Conservation (phyloP, 2,113 vertebrate genomes). For the Caracal caracal region DNA sequence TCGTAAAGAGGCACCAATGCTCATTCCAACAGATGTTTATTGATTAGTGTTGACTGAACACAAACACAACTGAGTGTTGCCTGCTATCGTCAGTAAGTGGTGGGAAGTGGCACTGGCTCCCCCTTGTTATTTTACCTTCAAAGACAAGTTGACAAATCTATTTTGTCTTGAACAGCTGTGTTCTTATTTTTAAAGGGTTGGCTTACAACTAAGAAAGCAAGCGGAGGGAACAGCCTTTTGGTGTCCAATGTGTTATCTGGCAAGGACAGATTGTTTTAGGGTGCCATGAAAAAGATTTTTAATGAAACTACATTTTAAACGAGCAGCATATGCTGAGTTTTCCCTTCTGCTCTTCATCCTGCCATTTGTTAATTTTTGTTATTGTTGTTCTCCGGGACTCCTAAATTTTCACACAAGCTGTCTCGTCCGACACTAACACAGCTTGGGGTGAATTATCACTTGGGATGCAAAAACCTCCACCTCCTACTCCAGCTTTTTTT, state of each 20-base stretch:
- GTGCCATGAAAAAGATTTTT: conserved; percentile 79
- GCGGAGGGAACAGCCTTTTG: conserved; percentile 71
- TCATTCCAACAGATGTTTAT: conserved; percentile 89
- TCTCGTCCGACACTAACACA: conserved; percentile 57
- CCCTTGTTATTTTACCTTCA: conserved; percentile 75
- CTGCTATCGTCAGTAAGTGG: conserved; percentile 79
- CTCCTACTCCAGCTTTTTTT: not conserved
- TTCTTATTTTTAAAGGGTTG: conserved; percentile 82
- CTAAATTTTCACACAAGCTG: conserved; percentile 68
- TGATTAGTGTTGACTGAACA: conserved; percentile 87
- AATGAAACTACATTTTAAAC: conserved; percentile 79
- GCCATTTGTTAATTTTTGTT: conserved; percentile 73
- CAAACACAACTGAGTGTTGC: conserved; percentile 81
- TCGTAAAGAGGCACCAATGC: conserved; percentile 82
- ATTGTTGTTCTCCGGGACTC: conserved; percentile 62
- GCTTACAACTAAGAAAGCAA: conserved; percentile 79
- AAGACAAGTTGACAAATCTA: conserved; percentile 88
- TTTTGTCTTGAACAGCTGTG: conserved; percentile 87
- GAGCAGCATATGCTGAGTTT: conserved; percentile 79
- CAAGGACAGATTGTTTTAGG: conserved; percentile 74
- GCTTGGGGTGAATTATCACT: conserved; percentile 36
- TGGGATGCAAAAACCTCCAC: conserved; percentile 41
- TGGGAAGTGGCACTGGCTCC: conserved; percentile 69
- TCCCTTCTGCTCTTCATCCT: conserved; percentile 68
- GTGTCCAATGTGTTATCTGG: conserved; percentile 68